Conservation (phyloP, 2,888 invertebrate species). For the Saturnia pavonia region DNA sequence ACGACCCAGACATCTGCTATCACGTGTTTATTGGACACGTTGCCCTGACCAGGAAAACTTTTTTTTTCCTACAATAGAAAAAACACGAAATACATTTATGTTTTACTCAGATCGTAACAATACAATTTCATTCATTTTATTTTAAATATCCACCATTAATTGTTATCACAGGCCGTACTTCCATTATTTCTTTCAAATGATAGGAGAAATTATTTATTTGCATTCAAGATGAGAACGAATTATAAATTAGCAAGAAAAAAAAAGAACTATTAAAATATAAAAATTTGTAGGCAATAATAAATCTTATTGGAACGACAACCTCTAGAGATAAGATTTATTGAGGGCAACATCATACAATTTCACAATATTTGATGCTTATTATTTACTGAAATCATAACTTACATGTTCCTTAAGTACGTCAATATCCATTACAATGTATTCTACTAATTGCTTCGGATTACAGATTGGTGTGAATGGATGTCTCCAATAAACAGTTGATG, state of each 20-base stretch:
- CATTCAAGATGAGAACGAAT: no score
- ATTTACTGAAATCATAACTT: conserved; percentile 34
- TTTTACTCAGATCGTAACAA: no score
- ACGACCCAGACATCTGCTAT: conserved; percentile 97
- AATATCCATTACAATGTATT: conserved; percentile 97
- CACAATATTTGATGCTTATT: neutral
- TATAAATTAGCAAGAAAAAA: no score
- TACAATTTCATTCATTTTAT: no score
- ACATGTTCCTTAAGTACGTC: conserved; percentile 87
- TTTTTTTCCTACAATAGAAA: conserved; percentile 84
- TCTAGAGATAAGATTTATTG: neutral
- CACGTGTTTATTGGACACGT: conserved; percentile 92
- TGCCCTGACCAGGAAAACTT: conserved; percentile 93
- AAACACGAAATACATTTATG: no score
- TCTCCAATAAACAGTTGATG: conserved; percentile 91
- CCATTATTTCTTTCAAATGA: no score
- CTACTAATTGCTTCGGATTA: conserved; percentile 93
- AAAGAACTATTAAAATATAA: no score
- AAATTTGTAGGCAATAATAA: neutral
- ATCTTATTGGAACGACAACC: neutral
- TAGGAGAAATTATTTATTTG: no score
- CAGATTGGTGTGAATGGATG: conserved; percentile 93
- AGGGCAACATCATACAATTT: neutral
- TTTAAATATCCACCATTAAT: no score
- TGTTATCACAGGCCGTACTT: no score